Evolutionary conservation across 2,888 invertebrate genomes (phyloP), one percentile per base, ranked within the genome.

Genomic region (Rugalucina vietnamica): DNA sequence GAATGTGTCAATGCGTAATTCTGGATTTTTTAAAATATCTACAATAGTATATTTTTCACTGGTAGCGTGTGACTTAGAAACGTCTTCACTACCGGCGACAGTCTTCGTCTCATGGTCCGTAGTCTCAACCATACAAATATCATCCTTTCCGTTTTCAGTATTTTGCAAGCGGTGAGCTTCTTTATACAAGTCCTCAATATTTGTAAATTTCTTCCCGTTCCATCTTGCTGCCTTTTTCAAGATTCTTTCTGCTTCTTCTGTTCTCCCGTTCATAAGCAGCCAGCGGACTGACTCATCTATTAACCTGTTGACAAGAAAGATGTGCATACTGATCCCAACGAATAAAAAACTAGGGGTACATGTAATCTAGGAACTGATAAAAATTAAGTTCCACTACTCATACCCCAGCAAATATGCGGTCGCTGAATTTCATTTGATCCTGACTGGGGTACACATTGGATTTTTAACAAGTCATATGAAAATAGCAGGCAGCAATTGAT

Each of bases 251-350:
- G 90, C 89, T 71, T 87, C 80, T 10, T 84, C 65, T 8, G 57
- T 70, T 75, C 82, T 86, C 0, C 88, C 89, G 72, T 92, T 91
- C 2, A 88, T 88, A 8, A 90, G 69, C 3, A 92, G 81, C 92
- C 92, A 92, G 27, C 92, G 84, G 3, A 91, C 39, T 0, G 91
- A 90, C 76, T 92, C 92, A 14, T 92, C 91, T 0, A 86, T 71
- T n/a, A 90, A 71, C 87, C 92, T 92, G 77, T 0, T 60, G 77
- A 14, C 21, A 4, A 76, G 27, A 39, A 81, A 49, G 32, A 10
- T n/a, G n/a, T n/a, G n/a, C n/a, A n/a, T n/a, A n/a, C n/a, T n/a
- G n/a, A n/a, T n/a, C n/a, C n/a, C n/a, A n/a, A n/a, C n/a, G n/a
- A n/a, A n/a, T n/a, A n/a, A n/a, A n/a, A n/a, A n/a, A n/a, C n/a